These are phyloP conservation scores for Catamblyrhynchus diadema DNA, from an alignment of 2,797 vertebrate species.

Conservation along the genomic window DNA sequence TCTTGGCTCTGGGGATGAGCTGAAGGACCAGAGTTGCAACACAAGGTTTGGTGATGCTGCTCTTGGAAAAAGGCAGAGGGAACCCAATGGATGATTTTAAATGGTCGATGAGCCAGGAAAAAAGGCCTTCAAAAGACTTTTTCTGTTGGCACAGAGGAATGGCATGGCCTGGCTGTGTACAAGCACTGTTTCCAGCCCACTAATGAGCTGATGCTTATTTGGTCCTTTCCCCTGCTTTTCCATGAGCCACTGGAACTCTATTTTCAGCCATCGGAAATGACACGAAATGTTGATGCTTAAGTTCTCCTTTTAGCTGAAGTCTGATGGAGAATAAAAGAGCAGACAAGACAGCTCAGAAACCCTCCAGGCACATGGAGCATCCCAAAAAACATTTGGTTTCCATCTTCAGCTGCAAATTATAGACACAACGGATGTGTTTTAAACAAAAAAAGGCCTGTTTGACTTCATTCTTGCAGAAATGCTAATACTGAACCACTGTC, in stretches of 20 bases:
- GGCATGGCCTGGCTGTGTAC: background rate
- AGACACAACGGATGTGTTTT: slow-evolving; percentile 61
- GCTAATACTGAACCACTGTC: slow-evolving; percentile 56
- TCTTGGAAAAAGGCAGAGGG: background rate
- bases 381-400: slow-evolving; percentile 68
- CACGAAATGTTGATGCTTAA: background rate
- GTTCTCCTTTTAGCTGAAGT: slow-evolving; percentile 35
- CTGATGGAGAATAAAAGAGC: slow-evolving; percentile 29
- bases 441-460: slow-evolving; percentile 65
- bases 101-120: background rate
- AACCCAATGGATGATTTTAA: background rate
- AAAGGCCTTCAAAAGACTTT: background rate
- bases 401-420: slow-evolving; percentile 61
- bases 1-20: background rate
- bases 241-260: background rate
- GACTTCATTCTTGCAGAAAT: slow-evolving; percentile 65
- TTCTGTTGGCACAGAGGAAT: background rate
- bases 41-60: background rate
- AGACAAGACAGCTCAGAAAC: slow-evolving; percentile 61
- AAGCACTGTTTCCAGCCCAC: background rate
- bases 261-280: slow-evolving; percentile 35
- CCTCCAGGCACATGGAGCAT: slow-evolving; percentile 37
- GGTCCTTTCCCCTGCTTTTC: background rate
- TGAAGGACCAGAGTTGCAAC: background rate
- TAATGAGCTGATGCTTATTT: background rate